Evolutionary conservation across 1,140 invertebrate species (phyloP), one percentile per base, ranked within the genome.

Genomic region (Caenorhabditis brenneri): DNA sequence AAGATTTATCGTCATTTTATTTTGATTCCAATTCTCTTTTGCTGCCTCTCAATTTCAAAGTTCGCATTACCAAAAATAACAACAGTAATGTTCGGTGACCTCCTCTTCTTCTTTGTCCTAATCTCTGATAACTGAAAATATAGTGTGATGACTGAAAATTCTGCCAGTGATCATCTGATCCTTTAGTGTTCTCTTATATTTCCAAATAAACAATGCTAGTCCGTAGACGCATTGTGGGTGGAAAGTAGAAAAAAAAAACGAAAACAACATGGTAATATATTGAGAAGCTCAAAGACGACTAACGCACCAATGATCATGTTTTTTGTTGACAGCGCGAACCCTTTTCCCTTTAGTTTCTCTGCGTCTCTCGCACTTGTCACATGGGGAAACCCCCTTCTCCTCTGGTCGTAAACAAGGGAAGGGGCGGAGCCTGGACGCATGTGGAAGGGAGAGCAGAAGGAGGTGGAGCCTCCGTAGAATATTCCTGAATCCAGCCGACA

Each of bases 251-350:
- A n/a, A 74, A 42, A 74, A 74, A 74, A 31, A 10, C 12, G 65
- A 74, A 74, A 39, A 74, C 36, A 74, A 42, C 65, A 65, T 65
- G 29, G 31, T 33, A 65, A 58, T n/a, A 58, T 7, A 22, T 29
- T 58, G n/a, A 58, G 65, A 74, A 74, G 65, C 65, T 74, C 65
- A 74, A 74, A 74, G 65, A 46, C 65, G 65, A 74, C 36, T 74
- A 74, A 42, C 9, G 36, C 33, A 74, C 65, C 65, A 74, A 74
- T 74, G 36, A 74, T 42, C 65, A 42, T 74, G 33, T 74, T 42
- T 42, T 74, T 74, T 74, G 65, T 42, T 42, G 12, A 42, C 36
- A 9, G 29, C 65, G 1, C 5, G 24, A 4, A n/a, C 53, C 4
- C 53, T 24, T 6, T 31, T n/a, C n/a, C n/a, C n/a, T n/a, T n/a